These are phyloP conservation scores for Paradoxurus hermaphroditus DNA, from an alignment of 2,113 vertebrate species.

Conservation along the genomic window DNA sequence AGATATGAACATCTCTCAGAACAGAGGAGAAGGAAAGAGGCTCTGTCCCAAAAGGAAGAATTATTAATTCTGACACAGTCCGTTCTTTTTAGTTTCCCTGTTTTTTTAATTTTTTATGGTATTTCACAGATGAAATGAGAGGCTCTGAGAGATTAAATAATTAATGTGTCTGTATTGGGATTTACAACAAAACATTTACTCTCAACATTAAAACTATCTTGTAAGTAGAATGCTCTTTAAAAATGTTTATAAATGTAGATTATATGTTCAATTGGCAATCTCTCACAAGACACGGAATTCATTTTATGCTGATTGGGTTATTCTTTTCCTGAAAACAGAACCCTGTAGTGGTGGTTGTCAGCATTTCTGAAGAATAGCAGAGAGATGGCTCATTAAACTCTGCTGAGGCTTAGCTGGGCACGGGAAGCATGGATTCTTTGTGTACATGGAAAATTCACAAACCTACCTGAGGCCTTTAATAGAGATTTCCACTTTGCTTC, in stretches of 20 bases:
- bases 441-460: no score
- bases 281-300: neutral
- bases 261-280: neutral
- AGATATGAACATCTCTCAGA: neutral
- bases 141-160: neutral
- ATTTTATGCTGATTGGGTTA: neutral
- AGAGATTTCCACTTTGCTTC: neutral
- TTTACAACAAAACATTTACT: neutral
- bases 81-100: neutral
- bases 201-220: neutral
- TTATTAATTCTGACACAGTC: neutral
- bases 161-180: neutral
- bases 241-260: conserved; percentile 5
- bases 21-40: neutral
- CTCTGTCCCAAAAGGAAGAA: neutral
- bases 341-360: neutral
- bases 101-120: neutral
- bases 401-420: neutral
- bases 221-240: neutral
- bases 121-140: neutral
- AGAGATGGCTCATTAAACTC: neutral
- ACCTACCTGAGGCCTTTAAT: neutral
- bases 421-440: no score
- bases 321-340: neutral
- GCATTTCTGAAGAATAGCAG: neutral